Conservation (phyloP, 2,888 invertebrate species). For the Bellardia bayeri region DNA sequence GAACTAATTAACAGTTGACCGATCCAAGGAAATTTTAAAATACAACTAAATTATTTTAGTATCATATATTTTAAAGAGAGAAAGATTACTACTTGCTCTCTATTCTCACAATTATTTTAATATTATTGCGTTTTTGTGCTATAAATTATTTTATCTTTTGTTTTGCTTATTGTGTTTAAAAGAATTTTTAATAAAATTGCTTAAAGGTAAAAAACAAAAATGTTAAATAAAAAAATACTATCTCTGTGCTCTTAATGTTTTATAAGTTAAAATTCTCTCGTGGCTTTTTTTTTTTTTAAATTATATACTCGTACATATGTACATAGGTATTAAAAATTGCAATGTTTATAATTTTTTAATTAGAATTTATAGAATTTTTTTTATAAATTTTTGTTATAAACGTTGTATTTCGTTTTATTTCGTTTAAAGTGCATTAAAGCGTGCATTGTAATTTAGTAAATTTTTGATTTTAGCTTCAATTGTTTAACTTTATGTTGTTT, state of each 20-base stretch:
- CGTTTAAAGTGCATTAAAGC: no score
- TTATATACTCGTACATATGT: not conserved
- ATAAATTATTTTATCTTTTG: slow-evolving; percentile 21
- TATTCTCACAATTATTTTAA: not conserved
- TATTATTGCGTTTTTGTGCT: not conserved
- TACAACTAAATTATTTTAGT: slow-evolving; percentile 41
- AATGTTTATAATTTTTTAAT: not conserved
- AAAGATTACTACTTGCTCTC: not conserved
- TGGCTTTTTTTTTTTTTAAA: not conserved
- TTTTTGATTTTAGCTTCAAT: no score
- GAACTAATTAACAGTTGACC: slow-evolving; percentile 38
- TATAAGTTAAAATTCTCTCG: not conserved
- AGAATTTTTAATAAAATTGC: not conserved
- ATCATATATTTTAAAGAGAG: not conserved
- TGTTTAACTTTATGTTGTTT: no score
- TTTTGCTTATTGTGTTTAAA: not conserved
- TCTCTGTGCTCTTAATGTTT: not conserved
- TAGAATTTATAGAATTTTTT: not conserved
- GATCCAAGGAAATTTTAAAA: slow-evolving; percentile 47
- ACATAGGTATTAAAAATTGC: not conserved
- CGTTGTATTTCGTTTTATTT: no score
- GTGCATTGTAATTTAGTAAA: no score
- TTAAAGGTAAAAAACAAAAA: not conserved
- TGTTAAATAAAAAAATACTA: not conserved
- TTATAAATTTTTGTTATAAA: not conserved